Evolutionary conservation across 2,888 invertebrate species (phyloP).

Genomic region (Mythimna lalbum): DNA sequence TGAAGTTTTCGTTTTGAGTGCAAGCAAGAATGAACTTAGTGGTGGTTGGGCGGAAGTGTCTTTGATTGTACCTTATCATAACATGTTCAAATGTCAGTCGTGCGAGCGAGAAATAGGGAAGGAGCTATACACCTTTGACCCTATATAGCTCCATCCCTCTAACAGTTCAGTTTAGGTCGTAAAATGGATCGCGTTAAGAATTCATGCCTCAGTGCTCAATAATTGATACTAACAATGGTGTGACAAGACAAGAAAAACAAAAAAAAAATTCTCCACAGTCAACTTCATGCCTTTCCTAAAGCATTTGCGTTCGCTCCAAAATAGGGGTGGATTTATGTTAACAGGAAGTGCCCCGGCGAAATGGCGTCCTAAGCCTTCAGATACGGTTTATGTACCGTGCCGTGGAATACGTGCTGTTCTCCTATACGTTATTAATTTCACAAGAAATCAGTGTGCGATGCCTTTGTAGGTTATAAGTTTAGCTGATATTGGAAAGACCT

Average conservation of each 20-base stretch:
- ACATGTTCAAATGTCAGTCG: too few relatives aligned
- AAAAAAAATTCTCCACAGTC: slow-evolving; percentile 55
- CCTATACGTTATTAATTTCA: slow-evolving; percentile 68
- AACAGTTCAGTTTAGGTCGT: too few relatives aligned
- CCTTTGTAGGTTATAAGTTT: slow-evolving; percentile 20
- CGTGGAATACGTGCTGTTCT: slow-evolving; percentile 67
- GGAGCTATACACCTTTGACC: too few relatives aligned
- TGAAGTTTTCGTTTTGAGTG: too few relatives aligned
- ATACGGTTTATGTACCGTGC: slow-evolving; percentile 80
- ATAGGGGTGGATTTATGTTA: slow-evolving; percentile 87
- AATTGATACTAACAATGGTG: too few relatives aligned
- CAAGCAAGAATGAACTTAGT: too few relatives aligned
- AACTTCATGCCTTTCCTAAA: slow-evolving; percentile 65
- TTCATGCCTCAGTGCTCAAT: too few relatives aligned
- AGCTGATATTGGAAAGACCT: slow-evolving; percentile 10
- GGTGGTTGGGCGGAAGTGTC: too few relatives aligned
- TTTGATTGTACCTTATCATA: too few relatives aligned
- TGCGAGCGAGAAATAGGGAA: too few relatives aligned
- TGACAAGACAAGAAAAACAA: neutral
- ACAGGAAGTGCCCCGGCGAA: slow-evolving; percentile 85
- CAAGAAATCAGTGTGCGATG: slow-evolving; percentile 38
- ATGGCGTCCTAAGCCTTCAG: slow-evolving; percentile 85
- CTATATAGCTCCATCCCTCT: too few relatives aligned
- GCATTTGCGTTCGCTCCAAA: slow-evolving; percentile 70
- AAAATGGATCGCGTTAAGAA: too few relatives aligned